Conservation (phyloP, 2,113 vertebrate genomes). For the Strix aluco region DNA sequence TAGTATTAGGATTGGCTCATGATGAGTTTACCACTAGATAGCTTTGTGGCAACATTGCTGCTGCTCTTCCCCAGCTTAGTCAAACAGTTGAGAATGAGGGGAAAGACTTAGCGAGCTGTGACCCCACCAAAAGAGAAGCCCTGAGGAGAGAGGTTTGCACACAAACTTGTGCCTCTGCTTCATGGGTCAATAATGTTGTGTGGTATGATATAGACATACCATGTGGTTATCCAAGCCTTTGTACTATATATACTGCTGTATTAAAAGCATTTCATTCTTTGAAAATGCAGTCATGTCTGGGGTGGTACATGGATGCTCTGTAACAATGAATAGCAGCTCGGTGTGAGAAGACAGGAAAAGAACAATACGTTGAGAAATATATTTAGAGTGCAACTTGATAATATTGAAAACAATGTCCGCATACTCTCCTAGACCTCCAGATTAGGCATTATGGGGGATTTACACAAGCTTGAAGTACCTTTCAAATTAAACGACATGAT, state of each 20-base stretch:
- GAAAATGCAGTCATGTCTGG: slow-evolving; percentile 33
- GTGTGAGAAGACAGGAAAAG: not conserved
- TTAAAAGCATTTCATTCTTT: slow-evolving; percentile 42
- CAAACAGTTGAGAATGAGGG: not conserved
- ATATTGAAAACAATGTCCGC: not conserved
- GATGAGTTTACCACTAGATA: not conserved
- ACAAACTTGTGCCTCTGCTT: not conserved
- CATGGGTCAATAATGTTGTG: not conserved
- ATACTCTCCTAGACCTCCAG: not conserved
- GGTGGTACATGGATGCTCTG: not conserved
- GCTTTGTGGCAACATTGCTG: not conserved
- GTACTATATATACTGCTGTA: slow-evolving; percentile 7
- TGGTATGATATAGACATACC: not conserved
- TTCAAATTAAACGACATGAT: not conserved
- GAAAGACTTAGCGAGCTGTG: not conserved
- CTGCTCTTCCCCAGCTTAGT: not conserved
- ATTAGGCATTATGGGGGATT: not conserved
- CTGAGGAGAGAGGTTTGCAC: not conserved
- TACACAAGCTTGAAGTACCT: not conserved
- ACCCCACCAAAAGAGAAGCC: not conserved
- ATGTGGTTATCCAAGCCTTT: not conserved
- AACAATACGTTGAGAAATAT: not conserved
- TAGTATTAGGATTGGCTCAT: not conserved
- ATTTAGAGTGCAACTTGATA: not conserved
- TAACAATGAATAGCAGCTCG: not conserved